phyloP scores from a whole-genome alignment of 2,888 invertebrate genomes.

The Mechanitis mazaeus region DNA sequence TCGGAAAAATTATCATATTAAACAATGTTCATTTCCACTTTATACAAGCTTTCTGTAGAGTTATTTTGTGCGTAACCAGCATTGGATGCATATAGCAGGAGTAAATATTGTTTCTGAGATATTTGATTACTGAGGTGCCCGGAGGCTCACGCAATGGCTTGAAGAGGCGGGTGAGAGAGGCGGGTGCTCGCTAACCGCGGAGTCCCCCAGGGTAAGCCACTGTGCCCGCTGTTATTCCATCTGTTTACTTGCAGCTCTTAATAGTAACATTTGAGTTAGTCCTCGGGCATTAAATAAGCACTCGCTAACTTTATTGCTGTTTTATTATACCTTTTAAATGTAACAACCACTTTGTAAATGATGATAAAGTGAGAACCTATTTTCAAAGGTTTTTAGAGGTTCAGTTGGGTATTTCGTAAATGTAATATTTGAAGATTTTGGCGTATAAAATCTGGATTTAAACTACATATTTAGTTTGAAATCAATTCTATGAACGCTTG shows the following conservation, averaged over 20 bases:
- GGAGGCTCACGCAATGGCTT: constrained; percentile 38
- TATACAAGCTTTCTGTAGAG: constrained; percentile 8
- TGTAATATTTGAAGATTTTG: neutral
- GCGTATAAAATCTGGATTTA: too few species aligned
- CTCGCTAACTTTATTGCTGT: constrained; percentile 29
- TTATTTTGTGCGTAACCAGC: constrained; percentile 17
- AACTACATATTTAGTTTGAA: neutral
- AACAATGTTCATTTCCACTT: constrained; percentile 36
- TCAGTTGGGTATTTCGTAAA: too few species aligned
- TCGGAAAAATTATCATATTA: constrained; percentile 2
- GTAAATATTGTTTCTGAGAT: neutral
- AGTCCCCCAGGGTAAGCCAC: constrained; percentile 57
- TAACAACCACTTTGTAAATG: constrained; percentile 18
- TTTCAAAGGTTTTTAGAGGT: neutral
- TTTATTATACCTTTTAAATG: constrained; percentile 25
- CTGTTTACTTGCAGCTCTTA: constrained; percentile 35
- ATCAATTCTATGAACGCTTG: neutral
- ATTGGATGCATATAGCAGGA: constrained; percentile 33
- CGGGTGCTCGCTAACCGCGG: constrained; percentile 34
- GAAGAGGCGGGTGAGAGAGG: constrained; percentile 28
- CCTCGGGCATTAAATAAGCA: constrained; percentile 39
- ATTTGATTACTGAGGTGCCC: constrained; percentile 47
- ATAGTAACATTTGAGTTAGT: constrained; percentile 37
- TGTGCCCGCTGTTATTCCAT: constrained; percentile 47
- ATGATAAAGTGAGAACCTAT: constrained; percentile 10